Base-by-base conservation (phyloP, 2,113 vertebrate genomes). In the Pelecanus crispus region DNA sequence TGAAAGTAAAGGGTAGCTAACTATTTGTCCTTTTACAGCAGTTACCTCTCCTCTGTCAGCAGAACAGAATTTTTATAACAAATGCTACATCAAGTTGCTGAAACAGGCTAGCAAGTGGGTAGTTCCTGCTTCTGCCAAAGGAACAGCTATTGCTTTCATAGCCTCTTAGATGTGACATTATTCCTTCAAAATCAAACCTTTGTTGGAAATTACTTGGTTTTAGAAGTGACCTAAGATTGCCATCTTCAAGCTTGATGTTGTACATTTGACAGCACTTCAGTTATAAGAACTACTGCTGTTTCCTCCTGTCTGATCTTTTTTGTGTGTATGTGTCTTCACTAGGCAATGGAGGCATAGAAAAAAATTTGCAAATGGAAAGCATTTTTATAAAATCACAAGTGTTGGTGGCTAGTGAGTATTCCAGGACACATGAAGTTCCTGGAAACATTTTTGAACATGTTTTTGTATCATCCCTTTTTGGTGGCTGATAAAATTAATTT, bases 1-100 rank as follows among this genome's bases (percentile, higher is more conserved):
- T 81, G 90, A 97, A 95, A 81, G 32, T 31, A 52, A 81, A 82
- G 88, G 67, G 87, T 94, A 93, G 65, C 83, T 55, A 62, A 45
- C 81, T 84, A 5, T 31, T 67, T 9, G 4, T 73, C 72, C 95
- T 86, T 81, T 56, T 78, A n/a, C 78, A 67, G 59, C 8, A 3
- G 44, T 72, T 47, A 68, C 50, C 50, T 58, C 55, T 86, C 34
- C 44, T 62, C 47, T 72, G 52, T 55, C 56, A 88, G 56, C 71
- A 79, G 45, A 90, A 52, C 3, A 20, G 55, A 31, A 42, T 58
- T 86, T 80, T 52, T 79, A 28, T 29, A 40, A 73, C 42, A 89
- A 58, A 66, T 44, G 26, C 80, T 52, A 38, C 36, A 22, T 32
- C 4, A 28, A 9, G 59, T 11, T 84, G 40, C 81, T 78, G 77